Evolutionary conservation across 2,113 vertebrate species (phyloP).

Genomic region (Uropsilus gracilis): DNA sequence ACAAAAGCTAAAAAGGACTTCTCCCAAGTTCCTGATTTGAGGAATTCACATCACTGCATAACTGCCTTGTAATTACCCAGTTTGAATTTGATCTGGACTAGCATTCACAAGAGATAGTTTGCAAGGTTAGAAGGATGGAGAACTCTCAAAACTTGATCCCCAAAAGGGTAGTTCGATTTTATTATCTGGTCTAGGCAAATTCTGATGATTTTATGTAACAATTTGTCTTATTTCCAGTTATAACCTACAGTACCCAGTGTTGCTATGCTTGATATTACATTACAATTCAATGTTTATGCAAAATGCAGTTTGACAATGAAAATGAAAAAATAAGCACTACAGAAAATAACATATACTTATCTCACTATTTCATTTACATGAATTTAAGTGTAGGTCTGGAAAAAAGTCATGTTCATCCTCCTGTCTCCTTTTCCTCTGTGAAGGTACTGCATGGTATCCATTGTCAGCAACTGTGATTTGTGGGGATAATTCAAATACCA

Average conservation of each 20-base stretch:
- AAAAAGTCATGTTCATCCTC: background rate
- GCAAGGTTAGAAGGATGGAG: background rate
- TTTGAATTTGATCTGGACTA: too few species aligned
- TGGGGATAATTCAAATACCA: background rate
- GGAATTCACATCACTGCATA: background rate
- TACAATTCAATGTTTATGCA: background rate
- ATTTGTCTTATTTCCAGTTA: background rate
- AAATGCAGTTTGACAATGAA: background rate
- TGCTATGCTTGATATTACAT: background rate
- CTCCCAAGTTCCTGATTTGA: background rate
- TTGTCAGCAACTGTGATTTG: background rate
- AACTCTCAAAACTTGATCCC: background rate
- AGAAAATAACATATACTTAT: background rate
- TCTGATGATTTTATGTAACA: background rate
- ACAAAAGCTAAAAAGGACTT: background rate
- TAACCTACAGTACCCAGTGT: background rate
- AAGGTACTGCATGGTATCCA: background rate
- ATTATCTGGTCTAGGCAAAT: background rate
- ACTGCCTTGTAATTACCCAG: background rate
- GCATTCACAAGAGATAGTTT: too few species aligned
- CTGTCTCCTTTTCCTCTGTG: background rate
- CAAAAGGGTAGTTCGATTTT: background rate
- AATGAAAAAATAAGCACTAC: slow-evolving; percentile 2
- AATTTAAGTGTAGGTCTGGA: background rate
- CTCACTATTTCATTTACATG: background rate